Percentiles rank a stretch among this genome's conserved stretches.
phyloP scores from a whole-genome alignment of 2,797 vertebrate genomes.

The Scleropages formosus region DNA sequence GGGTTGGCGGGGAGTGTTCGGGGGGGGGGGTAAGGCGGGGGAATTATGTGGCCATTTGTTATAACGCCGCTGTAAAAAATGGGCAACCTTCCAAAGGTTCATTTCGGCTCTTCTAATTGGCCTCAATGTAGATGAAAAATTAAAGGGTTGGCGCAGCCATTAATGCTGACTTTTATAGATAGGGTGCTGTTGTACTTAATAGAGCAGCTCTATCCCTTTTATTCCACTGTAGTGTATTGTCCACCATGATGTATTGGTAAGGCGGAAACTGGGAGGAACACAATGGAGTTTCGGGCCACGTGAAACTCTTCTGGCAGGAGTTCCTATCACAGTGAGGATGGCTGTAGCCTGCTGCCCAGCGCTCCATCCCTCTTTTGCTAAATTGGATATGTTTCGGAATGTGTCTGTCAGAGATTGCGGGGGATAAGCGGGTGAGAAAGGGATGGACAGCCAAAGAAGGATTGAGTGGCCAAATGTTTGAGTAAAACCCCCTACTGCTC shows the following conservation, averaged over 20 bases:
- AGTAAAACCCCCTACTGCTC: background rate
- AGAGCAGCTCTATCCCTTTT: constrained; percentile 67
- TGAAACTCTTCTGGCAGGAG: constrained; percentile 57
- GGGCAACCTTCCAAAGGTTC: constrained; percentile 57
- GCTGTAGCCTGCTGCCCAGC: constrained; percentile 36
- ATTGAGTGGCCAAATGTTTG: constrained; percentile 15
- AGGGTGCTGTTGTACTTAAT: constrained; percentile 69
- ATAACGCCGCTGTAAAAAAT: constrained; percentile 53
- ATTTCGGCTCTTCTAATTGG: constrained; percentile 68
- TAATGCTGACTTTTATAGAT: constrained; percentile 71
- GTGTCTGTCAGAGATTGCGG: background rate
- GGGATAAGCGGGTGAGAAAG: background rate
- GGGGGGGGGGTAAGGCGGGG: constrained; percentile 38
- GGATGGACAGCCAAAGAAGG: constrained; percentile 14
- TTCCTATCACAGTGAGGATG: constrained; percentile 55
- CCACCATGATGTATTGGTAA: constrained; percentile 64
- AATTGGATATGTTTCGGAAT: background rate
- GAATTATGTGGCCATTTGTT: constrained; percentile 61
- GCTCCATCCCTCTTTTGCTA: constrained; percentile 11
- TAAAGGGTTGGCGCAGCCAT: constrained; percentile 60
- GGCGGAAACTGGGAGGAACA: constrained; percentile 54
- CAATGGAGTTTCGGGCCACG: constrained; percentile 62
- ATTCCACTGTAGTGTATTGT: constrained; percentile 66
- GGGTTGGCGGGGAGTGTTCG: background rate
- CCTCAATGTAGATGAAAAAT: constrained; percentile 69